Conservation (phyloP, 1,140 invertebrate species). For the Drosophila ogumai region DNA sequence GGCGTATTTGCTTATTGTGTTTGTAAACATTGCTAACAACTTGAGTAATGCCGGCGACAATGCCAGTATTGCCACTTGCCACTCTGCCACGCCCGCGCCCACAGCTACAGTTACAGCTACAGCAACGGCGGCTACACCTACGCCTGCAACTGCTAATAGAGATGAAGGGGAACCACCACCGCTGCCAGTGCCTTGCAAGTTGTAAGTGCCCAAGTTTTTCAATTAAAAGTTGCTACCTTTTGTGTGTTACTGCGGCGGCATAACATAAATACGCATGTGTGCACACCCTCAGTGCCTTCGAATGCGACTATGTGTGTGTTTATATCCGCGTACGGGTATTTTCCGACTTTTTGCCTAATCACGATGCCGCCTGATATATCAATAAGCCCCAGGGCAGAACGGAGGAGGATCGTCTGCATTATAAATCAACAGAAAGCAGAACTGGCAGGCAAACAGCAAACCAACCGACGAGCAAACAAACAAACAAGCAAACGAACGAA, state of each 20-base stretch:
- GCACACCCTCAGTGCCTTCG: slow-evolving; percentile 18
- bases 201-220: slow-evolving; percentile 83
- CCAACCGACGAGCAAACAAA: slow-evolving; percentile 16
- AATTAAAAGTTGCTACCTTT: slow-evolving; percentile 83
- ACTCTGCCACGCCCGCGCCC: slow-evolving; percentile 19
- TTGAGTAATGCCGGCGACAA: slow-evolving; percentile 82
- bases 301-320: slow-evolving; percentile 23
- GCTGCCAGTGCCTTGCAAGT: slow-evolving; percentile 59
- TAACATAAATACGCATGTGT: slow-evolving; percentile 80
- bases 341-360: slow-evolving; percentile 57
- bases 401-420: slow-evolving; percentile 41
- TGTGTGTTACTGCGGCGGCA: slow-evolving; percentile 75
- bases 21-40: slow-evolving; percentile 83
- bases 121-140: slow-evolving; percentile 9
- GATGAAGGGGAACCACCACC: slow-evolving; percentile 2
- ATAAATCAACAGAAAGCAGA: slow-evolving; percentile 55
- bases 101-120: slow-evolving; percentile 33
- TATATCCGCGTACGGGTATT: slow-evolving; percentile 28
- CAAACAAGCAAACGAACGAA: slow-evolving; percentile 24
- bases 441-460: slow-evolving; percentile 14
- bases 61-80: slow-evolving; percentile 58
- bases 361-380: slow-evolving; percentile 66
- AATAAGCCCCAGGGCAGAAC: slow-evolving; percentile 63
- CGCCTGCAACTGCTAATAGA: slow-evolving; percentile 65
- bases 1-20: slow-evolving; percentile 80